phyloP scores from a whole-genome alignment of 2,888 invertebrate genomes.

The Drosophila cyrtoloma region DNA sequence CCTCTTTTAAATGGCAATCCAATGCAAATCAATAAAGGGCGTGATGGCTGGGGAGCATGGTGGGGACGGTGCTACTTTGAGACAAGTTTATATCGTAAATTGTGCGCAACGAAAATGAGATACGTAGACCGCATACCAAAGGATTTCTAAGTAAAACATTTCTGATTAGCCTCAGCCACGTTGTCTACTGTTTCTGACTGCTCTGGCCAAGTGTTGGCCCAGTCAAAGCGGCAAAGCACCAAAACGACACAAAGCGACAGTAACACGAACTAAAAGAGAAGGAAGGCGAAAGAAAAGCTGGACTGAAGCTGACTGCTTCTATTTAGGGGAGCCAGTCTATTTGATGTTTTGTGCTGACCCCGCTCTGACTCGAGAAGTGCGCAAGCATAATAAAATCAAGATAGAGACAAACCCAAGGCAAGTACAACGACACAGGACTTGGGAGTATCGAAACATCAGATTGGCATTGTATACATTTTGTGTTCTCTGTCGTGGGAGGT shows the following conservation, averaged over 20 bases:
- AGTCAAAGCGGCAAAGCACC: constrained; percentile 17
- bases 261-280: not conserved
- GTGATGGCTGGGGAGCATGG: constrained; percentile 17
- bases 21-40: constrained; percentile 66
- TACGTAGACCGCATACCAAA: constrained; percentile 78
- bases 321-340: constrained; percentile 55
- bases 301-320: constrained; percentile 20
- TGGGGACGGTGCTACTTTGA: constrained; percentile 32
- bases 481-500: not conserved
- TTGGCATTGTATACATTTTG: not conserved
- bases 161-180: constrained; percentile 69
- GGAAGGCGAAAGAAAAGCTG: not conserved
- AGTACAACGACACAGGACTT: constrained; percentile 23
- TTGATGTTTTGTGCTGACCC: constrained; percentile 79
- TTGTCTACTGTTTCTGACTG: constrained; percentile 38
- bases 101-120: constrained; percentile 81
- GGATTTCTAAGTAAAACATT: constrained; percentile 79
- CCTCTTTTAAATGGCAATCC: constrained; percentile 62
- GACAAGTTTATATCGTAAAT: constrained; percentile 77
- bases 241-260: constrained; percentile 26
- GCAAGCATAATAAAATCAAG: constrained; percentile 81
- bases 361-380: constrained; percentile 76
- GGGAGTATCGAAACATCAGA: constrained; percentile 3
- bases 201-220: constrained; percentile 37
- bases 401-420: constrained; percentile 52